phyloP scores from a whole-genome alignment of 92 coral and sea anemone species.

The Palythoa grandiflora region DNA sequence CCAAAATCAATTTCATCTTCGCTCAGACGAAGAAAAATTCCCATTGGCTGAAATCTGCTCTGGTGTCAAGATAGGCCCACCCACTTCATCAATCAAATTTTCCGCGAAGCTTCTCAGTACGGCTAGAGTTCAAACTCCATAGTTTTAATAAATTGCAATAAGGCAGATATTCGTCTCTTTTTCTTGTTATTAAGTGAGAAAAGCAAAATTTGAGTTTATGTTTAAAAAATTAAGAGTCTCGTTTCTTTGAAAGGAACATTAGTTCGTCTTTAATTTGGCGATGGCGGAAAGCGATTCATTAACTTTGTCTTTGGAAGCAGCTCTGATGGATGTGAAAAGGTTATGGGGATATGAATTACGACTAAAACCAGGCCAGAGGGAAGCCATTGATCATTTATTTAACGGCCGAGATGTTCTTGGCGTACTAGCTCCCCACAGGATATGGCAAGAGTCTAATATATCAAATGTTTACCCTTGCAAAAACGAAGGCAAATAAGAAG shows the following conservation, averaged over 20 bases:
- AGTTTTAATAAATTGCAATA: background rate
- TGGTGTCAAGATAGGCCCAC: too few species aligned
- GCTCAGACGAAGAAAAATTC: too few species aligned
- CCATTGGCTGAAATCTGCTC: too few species aligned
- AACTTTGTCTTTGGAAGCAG: background rate
- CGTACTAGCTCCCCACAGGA: constrained; percentile 36
- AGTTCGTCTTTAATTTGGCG: background rate
- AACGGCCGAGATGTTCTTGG: constrained; percentile 23
- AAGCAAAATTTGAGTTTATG: too few species aligned
- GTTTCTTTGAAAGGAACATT: background rate
- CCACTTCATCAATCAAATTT: too few species aligned
- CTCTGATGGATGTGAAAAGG: background rate
- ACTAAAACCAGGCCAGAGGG: background rate
- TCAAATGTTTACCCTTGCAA: constrained; percentile 22
- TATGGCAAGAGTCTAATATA: constrained; percentile 32
- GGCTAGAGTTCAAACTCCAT: constrained; percentile 9
- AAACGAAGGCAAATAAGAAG: background rate
- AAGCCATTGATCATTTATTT: background rate
- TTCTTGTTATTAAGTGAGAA: too few species aligned
- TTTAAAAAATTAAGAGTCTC: too few species aligned
- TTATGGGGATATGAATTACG: background rate
- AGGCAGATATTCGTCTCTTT: too few species aligned
- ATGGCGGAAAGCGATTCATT: background rate
- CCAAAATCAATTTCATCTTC: background rate
- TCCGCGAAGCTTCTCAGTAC: background rate